A percentile compares a stretch with the other conserved stretches of the same genome.
phyloP scores from a whole-genome alignment of 2,113 vertebrate genomes.

The Varanus komodoensis region DNA sequence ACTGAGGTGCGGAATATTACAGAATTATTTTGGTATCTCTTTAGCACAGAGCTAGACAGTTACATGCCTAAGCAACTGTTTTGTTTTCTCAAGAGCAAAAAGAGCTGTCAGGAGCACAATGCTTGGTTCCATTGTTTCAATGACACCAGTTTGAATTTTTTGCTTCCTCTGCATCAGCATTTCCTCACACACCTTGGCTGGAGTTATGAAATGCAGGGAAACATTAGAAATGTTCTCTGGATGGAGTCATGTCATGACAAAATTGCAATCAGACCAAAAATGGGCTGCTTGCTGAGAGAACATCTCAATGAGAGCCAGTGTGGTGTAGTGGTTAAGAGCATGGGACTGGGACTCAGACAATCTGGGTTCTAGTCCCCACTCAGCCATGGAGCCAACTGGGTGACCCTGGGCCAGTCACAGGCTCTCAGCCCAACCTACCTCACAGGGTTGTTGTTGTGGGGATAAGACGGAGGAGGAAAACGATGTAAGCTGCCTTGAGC shows the following conservation, averaged over 20 bases:
- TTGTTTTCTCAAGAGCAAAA: conserved; percentile 33
- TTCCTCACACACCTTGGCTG: neutral
- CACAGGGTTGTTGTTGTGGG: too few species aligned
- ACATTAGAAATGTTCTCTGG: neutral
- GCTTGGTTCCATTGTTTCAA: conserved; percentile 10
- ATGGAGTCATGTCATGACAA: neutral
- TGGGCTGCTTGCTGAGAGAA: neutral
- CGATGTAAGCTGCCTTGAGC: too few species aligned
- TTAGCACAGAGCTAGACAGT: conserved; percentile 20
- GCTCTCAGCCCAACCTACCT: too few species aligned
- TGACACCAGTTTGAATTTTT: neutral
- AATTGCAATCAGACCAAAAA: neutral
- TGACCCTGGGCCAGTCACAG: too few species aligned
- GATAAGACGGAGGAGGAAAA: too few species aligned
- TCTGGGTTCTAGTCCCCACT: neutral
- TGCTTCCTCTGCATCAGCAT: neutral
- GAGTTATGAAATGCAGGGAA: neutral
- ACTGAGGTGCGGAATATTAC: conserved; percentile 13
- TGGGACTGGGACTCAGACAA: neutral
- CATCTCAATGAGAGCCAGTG: neutral
- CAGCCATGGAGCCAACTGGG: too few species aligned
- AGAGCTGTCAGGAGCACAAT: conserved; percentile 5
- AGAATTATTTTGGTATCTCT: conserved; percentile 26
- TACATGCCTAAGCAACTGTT: conserved; percentile 21
- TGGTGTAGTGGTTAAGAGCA: too few species aligned